A percentile compares a stretch with the other conserved stretches of the same genome.
These are phyloP conservation scores for Clarias magur DNA, from an alignment of 2,113 vertebrate genomes.

Conservation along the genomic window DNA sequence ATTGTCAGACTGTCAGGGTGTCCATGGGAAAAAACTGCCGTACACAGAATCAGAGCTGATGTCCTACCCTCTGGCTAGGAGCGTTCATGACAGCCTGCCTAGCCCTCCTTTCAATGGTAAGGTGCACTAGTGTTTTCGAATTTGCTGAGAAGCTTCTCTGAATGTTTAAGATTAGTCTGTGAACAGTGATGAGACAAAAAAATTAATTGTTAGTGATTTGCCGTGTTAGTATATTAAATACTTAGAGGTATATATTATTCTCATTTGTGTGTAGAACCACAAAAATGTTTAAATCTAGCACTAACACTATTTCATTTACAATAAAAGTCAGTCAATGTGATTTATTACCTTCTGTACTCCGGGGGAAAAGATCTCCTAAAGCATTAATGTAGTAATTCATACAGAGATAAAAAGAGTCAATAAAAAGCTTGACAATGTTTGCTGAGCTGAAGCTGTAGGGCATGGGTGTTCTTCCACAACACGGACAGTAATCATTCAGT, in stretches of 20 bases:
- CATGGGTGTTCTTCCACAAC: constrained; percentile 26
- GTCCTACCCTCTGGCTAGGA: constrained; percentile 69
- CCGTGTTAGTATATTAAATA: not conserved
- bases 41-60: constrained; percentile 64
- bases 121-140: not conserved
- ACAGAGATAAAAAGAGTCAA: constrained; percentile 19
- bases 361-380: not conserved
- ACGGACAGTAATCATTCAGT: constrained; percentile 8
- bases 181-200: not conserved
- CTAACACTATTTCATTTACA: constrained; percentile 1
- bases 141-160: not conserved
- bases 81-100: constrained; percentile 64
- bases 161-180: not conserved
- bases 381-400: constrained; percentile 40
- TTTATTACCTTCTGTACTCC: not conserved
- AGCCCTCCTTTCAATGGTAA: constrained; percentile 76
- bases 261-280: not conserved
- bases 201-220: not conserved
- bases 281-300: not conserved
- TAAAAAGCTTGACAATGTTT: constrained; percentile 42
- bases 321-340: not conserved
- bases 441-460: constrained; percentile 27
- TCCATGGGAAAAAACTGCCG: constrained; percentile 66
- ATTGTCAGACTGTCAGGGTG: constrained; percentile 61
- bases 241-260: not conserved